Base-by-base conservation (phyloP, 1,140 invertebrate species). In the Phocides pigmalion region DNA sequence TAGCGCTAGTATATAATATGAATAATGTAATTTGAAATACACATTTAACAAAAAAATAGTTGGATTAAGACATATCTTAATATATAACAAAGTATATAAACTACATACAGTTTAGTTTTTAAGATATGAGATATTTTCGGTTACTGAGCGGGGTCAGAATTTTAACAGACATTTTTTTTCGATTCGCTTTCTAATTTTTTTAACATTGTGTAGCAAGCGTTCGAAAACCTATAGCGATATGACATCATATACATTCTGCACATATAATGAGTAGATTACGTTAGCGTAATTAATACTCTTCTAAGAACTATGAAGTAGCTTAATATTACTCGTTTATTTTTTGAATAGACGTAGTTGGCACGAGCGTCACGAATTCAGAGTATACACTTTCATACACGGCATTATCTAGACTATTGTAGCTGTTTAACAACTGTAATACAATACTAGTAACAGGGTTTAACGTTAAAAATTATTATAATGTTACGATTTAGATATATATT, bases 221-320 rank as follows among this genome's bases (percentile, higher is more conserved):
- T 35, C 32, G 32, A n/a, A 35, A 35, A 35, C 32, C 32, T 9
- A 11, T 8, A 35, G 1, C 11, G 11, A n/a, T 35, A 35, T 35
- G 32, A 35, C 32, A 35, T 35, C 32, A 35, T 35, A n/a, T n/a
- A 6, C 22, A 6, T n/a, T 35, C 11, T n/a, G 32, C 32, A 1
- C 32, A 2, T 44, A 44, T 17, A 44, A 44, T 44, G 19, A 44
- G 41, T 19, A 0, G 15, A 19, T 11, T 11, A 17, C 11, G 9
- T 11, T n/a, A 35, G n/a, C 32, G 32, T 19, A 44, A 17, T 44
- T 44, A 19, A 44, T 44, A 44, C 3, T 19, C 15, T 44, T 44
- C 16, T 44, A 44, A 44, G 41, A 44, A 19, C 20, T 19, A 44
- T 11, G 16, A 19, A 19, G 41, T 44, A 44, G 41, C 41, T 44